phyloP scores from a whole-genome alignment of 2,888 invertebrate species.

The Drosophila colorata region DNA sequence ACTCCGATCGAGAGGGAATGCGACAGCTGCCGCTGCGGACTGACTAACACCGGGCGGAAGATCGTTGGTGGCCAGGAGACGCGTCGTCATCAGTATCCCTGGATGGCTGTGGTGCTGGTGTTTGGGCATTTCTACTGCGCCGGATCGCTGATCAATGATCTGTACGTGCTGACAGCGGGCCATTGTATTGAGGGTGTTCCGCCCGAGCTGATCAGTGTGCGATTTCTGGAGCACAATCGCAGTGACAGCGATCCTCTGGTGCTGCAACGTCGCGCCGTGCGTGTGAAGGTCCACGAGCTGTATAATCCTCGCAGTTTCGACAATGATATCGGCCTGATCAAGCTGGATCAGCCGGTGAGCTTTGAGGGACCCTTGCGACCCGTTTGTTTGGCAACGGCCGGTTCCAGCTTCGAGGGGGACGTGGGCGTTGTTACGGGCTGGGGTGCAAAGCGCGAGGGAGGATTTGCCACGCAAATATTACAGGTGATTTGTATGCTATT shows the following conservation, averaged over 20 bases:
- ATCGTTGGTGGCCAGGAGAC: slow-evolving; percentile 92
- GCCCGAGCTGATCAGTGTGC: slow-evolving; percentile 87
- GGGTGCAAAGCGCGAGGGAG: slow-evolving; percentile 90
- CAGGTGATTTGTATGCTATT: slow-evolving; percentile 87
- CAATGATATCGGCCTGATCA: slow-evolving; percentile 92
- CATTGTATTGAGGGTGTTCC: slow-evolving; percentile 89
- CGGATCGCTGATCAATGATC: slow-evolving; percentile 89
- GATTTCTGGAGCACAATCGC: slow-evolving; percentile 90
- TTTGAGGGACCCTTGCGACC: slow-evolving; percentile 88
- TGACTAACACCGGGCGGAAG: slow-evolving; percentile 88
- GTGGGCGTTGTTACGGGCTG: slow-evolving; percentile 89
- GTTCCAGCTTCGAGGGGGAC: slow-evolving; percentile 68
- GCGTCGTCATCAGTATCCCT: slow-evolving; percentile 89
- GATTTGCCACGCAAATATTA: slow-evolving; percentile 88
- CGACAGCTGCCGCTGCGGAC: slow-evolving; percentile 87
- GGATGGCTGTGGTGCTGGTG: slow-evolving; percentile 88
- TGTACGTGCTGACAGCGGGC: slow-evolving; percentile 91
- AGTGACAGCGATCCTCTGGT: slow-evolving; percentile 79
- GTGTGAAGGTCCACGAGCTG: slow-evolving; percentile 87
- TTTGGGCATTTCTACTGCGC: slow-evolving; percentile 89
- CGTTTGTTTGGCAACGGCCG: slow-evolving; percentile 89
- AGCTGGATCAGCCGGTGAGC: slow-evolving; percentile 87
- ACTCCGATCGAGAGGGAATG: slow-evolving; percentile 50
- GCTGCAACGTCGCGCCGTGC: slow-evolving; percentile 81
- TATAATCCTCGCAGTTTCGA: slow-evolving; percentile 91